Conservation (phyloP, 2,113 vertebrate species). For the Triplophysa rosa region DNA sequence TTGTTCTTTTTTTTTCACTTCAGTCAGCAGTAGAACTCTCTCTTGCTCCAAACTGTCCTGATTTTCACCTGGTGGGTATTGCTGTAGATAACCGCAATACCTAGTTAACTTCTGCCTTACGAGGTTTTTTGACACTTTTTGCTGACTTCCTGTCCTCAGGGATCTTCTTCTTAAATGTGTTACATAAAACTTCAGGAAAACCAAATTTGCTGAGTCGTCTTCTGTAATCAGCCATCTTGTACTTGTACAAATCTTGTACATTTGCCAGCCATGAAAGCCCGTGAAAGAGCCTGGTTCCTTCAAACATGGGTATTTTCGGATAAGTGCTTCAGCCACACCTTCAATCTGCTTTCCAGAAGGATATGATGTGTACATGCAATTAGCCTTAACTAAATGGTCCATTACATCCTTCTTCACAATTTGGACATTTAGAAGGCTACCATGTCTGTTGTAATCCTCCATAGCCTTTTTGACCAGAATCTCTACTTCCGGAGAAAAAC, state of each 20-base stretch:
- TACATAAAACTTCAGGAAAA: neutral
- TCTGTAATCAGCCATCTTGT: too few relatives aligned
- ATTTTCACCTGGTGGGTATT: slow-evolving; percentile 47
- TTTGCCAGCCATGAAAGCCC: too few relatives aligned
- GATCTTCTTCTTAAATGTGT: neutral
- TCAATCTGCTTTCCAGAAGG: neutral
- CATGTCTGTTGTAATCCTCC: too few relatives aligned
- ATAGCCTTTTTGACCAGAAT: slow-evolving; percentile 41
- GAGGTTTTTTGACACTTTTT: slow-evolving; percentile 17
- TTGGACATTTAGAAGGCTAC: too few relatives aligned
- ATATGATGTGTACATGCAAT: too few relatives aligned
- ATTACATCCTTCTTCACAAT: too few relatives aligned
- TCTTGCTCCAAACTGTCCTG: slow-evolving; percentile 45
- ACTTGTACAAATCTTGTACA: too few relatives aligned
- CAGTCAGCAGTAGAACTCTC: slow-evolving; percentile 46
- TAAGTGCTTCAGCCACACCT: neutral
- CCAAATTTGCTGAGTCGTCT: slow-evolving; percentile 37
- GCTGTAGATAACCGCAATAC: slow-evolving; percentile 50
- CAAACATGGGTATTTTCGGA: neutral
- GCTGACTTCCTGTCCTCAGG: neutral
- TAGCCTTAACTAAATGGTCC: too few relatives aligned
- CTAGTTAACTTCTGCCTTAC: slow-evolving; percentile 51
- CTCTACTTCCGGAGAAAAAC: slow-evolving; percentile 55
- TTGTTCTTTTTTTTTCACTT: slow-evolving; percentile 52
- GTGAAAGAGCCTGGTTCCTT: neutral